These are phyloP conservation scores for Heliothis virescens DNA, from an alignment of 1,140 invertebrate species.

Conservation along the genomic window DNA sequence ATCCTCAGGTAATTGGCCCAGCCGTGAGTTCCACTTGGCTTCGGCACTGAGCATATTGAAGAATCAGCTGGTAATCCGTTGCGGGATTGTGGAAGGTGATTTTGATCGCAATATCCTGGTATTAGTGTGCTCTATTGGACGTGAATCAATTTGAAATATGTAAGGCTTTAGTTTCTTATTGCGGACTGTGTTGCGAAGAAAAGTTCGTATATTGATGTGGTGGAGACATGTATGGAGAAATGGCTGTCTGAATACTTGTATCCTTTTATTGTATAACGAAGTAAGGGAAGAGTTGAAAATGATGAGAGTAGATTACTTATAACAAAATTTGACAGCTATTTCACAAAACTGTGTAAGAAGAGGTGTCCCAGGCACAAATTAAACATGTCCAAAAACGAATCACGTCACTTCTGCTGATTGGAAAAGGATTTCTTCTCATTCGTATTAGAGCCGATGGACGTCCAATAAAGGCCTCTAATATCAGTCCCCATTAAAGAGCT, in stretches of 20 bases:
- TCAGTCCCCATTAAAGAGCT: background rate
- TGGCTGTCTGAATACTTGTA: background rate
- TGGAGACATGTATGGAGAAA: background rate
- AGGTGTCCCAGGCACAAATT: no score
- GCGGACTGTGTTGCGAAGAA: background rate
- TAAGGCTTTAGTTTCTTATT: constrained; percentile 9
- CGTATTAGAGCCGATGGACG: no score
- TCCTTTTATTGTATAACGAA: no score
- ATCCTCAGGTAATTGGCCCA: constrained; percentile 12
- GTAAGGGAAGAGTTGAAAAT: no score
- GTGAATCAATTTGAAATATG: constrained; percentile 23
- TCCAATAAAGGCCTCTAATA: background rate
- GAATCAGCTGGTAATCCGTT: constrained; percentile 32
- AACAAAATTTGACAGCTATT: no score
- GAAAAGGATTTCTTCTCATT: no score
- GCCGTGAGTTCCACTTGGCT: constrained; percentile 22
- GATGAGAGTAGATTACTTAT: no score
- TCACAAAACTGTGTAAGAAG: no score
- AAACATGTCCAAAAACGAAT: no score
- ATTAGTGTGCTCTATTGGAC: background rate
- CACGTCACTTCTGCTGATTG: no score
- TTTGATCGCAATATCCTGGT: constrained; percentile 6
- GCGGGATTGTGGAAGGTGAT: constrained; percentile 11
- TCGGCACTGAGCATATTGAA: constrained; percentile 23
- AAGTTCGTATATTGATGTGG: background rate